Conservation (phyloP, 2,888 invertebrate genomes). For the Machimus atricapillus region DNA sequence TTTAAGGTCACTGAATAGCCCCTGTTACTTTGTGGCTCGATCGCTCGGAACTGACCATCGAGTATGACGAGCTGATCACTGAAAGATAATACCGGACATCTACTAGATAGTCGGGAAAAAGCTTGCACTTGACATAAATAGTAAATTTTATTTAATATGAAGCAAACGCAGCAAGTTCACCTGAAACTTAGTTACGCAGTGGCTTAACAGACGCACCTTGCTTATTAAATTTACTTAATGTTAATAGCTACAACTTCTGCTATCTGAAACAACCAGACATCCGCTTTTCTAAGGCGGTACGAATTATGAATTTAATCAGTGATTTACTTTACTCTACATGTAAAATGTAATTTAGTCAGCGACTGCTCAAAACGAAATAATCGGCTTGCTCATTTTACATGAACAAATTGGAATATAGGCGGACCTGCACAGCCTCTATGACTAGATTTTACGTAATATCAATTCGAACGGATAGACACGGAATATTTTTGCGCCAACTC, state of each 20-base stretch:
- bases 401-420: background rate
- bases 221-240: background rate
- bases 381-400: background rate
- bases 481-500: background rate
- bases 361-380: background rate
- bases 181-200: background rate
- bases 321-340: background rate
- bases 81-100: background rate
- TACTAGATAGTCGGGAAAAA: background rate
- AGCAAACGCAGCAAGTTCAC: background rate
- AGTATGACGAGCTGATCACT: background rate
- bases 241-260: background rate
- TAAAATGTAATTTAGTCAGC: background rate
- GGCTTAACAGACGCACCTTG: background rate
- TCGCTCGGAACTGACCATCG: background rate
- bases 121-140: background rate
- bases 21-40: background rate
- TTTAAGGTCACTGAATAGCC: background rate
- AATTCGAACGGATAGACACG: background rate
- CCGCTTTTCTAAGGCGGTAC: background rate
- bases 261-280: background rate
- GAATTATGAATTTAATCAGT: background rate
- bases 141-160: background rate
- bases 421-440: background rate
- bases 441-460: background rate